These are phyloP conservation scores for Leptobrachium ailaonicum DNA, from an alignment of 2,113 vertebrate species.

Conservation along the genomic window DNA sequence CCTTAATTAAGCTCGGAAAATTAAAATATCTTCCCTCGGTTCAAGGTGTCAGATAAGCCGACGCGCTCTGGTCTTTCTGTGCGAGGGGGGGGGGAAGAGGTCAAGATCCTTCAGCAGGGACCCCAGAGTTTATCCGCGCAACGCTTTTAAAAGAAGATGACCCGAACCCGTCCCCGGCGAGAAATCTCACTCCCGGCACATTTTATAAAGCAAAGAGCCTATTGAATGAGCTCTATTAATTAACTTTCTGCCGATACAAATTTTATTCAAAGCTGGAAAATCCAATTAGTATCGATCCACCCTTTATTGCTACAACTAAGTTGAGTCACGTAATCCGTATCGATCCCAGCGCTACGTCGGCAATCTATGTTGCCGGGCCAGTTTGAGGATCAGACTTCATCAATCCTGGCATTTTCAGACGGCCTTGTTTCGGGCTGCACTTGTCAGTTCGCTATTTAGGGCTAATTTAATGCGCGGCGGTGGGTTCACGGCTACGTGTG, in stretches of 20 bases:
- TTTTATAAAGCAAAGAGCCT: constrained; percentile 60
- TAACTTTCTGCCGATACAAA: constrained; percentile 69
- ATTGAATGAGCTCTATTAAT: constrained; percentile 70
- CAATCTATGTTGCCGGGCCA: neutral
- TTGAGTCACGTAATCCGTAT: constrained; percentile 41
- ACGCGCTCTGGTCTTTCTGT: neutral
- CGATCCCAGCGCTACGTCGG: neutral
- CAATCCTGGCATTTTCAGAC: constrained; percentile 12
- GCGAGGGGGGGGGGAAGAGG: neutral
- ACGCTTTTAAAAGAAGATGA: neutral
- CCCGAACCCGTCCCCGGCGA: constrained; percentile 36
- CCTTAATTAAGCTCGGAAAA: too few species aligned
- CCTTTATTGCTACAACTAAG: constrained; percentile 16
- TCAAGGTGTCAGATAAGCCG: neutral
- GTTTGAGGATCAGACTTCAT: constrained; percentile 22
- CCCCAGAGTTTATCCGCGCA: neutral
- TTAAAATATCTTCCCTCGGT: too few species aligned
- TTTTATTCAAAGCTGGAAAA: constrained; percentile 71
- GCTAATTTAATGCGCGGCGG: neutral
- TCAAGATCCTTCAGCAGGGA: constrained; percentile 1
- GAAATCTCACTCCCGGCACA: constrained; percentile 54
- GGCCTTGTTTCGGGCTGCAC: neutral
- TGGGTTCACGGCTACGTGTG: too few species aligned
- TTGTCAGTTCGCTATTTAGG: neutral
- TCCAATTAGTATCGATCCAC: constrained; percentile 67